Evolutionary conservation across 1,140 invertebrate genomes (phyloP), one percentile per base, ranked within the genome.

Genomic region (Neodiprion pinetum): DNA sequence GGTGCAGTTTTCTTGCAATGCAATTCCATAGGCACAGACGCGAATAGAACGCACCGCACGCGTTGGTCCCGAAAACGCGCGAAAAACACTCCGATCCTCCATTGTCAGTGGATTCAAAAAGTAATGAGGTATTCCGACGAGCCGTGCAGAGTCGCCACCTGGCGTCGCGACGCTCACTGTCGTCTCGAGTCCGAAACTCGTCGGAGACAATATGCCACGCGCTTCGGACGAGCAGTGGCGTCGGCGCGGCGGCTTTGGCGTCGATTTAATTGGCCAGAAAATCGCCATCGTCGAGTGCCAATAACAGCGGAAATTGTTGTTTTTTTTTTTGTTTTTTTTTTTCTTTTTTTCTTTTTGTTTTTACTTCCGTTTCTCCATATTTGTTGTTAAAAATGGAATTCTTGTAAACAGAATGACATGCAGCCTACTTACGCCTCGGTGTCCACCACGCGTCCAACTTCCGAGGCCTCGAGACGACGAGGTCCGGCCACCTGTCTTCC

Each of bases 401-500:
- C 67, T 53, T 17, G 40, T 61, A 68, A 40, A 66, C 23, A 67
- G 14, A n/a, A 40, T 40, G 23, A n/a, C 11, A 21, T 12, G 40
- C 8, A 23, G 12, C 23, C 73, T 84, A 87, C 88, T 88, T 72
- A 88, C 87, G 87, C 84, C 86, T 85, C 53, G 86, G 87, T 73
- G 75, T 80, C 86, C 87, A 88, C 87, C 87, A 88, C 14, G 78
- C 80, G 77, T 89, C 86, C 80, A 88, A 78, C 79, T 87, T 87
- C 75, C 85, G 83, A 11, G 89, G 86, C 76, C 86, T 84, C 7
- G 90, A 90, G 10, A 91, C 86, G 23, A 91, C 83, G 49, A 91
- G 79, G 76, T 87, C 85, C 7, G 90, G 88, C 90, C 90, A 91
- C 74, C 89, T 89, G 75, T 90, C 90, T 71, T 91, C 89, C 73